Conservation (phyloP, 2,797 vertebrate genomes). For the Hydrocynus forskahlii region DNA sequence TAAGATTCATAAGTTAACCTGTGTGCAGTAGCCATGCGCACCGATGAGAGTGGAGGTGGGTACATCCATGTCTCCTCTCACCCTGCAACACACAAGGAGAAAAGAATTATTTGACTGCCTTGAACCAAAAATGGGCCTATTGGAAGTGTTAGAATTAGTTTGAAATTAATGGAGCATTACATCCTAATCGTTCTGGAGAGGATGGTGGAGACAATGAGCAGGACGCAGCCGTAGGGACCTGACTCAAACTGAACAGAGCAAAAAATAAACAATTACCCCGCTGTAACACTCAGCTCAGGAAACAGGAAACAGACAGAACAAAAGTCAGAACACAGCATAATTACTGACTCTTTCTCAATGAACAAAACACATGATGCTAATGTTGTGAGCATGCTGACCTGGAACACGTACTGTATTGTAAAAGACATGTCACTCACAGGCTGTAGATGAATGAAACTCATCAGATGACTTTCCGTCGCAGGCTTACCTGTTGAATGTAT, state of each 20-base stretch:
- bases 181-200: constrained; percentile 86
- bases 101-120: not conserved
- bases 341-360: not conserved
- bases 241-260: constrained; percentile 82
- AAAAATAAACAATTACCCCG: not conserved
- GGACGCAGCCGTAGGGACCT: constrained; percentile 85
- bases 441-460: not conserved
- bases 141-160: not conserved
- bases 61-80: constrained; percentile 89
- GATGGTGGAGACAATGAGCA: constrained; percentile 88
- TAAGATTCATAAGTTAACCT: constrained; percentile 74
- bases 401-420: not conserved
- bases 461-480: not conserved
- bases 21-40: constrained; percentile 93
- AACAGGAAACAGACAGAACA: not conserved
- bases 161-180: constrained; percentile 65
- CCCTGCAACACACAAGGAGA: constrained; percentile 69
- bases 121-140: not conserved
- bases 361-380: constrained; percentile 8
- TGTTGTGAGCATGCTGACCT: not conserved
- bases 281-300: constrained; percentile 10
- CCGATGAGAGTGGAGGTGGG: constrained; percentile 86
- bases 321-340: not conserved
- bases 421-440: no score
- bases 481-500: constrained; percentile 74